phyloP scores from a whole-genome alignment of 2,113 vertebrate species.

The Dendropsophus ebraccatus region DNA sequence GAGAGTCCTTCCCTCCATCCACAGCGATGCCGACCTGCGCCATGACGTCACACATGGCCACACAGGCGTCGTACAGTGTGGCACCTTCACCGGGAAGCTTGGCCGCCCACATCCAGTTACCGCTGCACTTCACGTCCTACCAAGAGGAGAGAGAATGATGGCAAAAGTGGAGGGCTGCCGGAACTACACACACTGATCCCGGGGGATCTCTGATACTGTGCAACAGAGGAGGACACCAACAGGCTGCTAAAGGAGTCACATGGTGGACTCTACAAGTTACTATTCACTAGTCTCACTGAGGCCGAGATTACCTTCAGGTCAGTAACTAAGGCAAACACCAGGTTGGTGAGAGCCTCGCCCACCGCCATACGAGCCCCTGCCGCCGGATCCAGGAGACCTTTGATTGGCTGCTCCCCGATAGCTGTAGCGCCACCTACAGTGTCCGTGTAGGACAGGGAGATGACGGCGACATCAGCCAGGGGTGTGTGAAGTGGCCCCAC shows the following conservation, averaged over 20 bases:
- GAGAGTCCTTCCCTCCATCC: conserved; percentile 91
- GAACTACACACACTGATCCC: background rate
- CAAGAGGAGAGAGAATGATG: background rate
- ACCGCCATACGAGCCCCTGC: conserved; percentile 87
- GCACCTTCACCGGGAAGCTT: conserved; percentile 88
- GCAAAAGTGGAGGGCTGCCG: background rate
- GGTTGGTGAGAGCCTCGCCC: conserved; percentile 88
- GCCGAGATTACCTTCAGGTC: conserved; percentile 81
- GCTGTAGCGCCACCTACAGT: conserved; percentile 84
- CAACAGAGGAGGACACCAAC: background rate
- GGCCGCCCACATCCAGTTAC: conserved; percentile 96
- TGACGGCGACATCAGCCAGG: conserved; percentile 87
- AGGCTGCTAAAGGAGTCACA: background rate
- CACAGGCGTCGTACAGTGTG: conserved; percentile 81
- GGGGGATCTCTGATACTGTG: too few relatives aligned
- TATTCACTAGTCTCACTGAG: too few relatives aligned
- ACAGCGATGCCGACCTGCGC: conserved; percentile 83
- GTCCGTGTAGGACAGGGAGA: conserved; percentile 85
- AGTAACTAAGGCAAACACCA: conserved; percentile 86
- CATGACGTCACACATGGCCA: conserved; percentile 87
- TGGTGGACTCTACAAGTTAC: too few relatives aligned
- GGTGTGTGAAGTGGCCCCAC: conserved; percentile 93
- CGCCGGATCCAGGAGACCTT: conserved; percentile 82
- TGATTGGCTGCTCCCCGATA: conserved; percentile 91
- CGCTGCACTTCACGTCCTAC: conserved; percentile 92